Percentiles rank a stretch among this genome's conserved stretches.
Evolutionary conservation across 2,113 vertebrate species (phyloP).

Genomic region (Daubentonia madagascariensis): DNA sequence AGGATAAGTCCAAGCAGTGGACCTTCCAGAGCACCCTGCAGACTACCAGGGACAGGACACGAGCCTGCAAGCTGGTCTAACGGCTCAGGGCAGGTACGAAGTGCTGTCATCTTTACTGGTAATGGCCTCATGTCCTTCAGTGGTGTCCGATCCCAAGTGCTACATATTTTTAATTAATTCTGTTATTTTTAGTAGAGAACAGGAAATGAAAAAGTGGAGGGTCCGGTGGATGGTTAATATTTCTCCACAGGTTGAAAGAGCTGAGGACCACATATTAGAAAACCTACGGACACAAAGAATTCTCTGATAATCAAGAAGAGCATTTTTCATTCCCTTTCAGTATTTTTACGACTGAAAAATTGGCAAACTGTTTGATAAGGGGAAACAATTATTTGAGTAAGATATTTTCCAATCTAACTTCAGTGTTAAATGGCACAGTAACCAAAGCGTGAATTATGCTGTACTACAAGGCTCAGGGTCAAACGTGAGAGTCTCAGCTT

Average conservation of each 20-base stretch:
- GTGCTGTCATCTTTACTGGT: too few species aligned
- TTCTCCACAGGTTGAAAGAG: neutral
- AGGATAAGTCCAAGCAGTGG: neutral
- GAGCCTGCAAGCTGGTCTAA: fast-evolving
- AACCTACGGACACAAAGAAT: neutral
- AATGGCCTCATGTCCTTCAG: neutral
- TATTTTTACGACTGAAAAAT: neutral
- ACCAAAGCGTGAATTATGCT: fast-evolving
- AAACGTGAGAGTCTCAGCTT: neutral
- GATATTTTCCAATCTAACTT: neutral
- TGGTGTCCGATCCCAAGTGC: neutral
- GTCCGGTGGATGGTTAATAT: fast-evolving
- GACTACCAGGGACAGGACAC: fast-evolving
- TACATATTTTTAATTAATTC: neutral
- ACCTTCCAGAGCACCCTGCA: fast-evolving
- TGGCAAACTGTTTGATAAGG: neutral
- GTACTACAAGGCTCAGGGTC: neutral
- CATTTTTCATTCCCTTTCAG: neutral
- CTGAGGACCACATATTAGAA: neutral
- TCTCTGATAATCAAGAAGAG: neutral
- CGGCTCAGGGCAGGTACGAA: fast-evolving
- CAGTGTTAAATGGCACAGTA: neutral
- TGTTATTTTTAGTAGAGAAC: neutral
- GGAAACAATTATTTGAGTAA: neutral
- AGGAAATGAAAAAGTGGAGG: neutral